phyloP scores from a whole-genome alignment of 2,113 vertebrate species.

The Chiloscyllium plagiosum region DNA sequence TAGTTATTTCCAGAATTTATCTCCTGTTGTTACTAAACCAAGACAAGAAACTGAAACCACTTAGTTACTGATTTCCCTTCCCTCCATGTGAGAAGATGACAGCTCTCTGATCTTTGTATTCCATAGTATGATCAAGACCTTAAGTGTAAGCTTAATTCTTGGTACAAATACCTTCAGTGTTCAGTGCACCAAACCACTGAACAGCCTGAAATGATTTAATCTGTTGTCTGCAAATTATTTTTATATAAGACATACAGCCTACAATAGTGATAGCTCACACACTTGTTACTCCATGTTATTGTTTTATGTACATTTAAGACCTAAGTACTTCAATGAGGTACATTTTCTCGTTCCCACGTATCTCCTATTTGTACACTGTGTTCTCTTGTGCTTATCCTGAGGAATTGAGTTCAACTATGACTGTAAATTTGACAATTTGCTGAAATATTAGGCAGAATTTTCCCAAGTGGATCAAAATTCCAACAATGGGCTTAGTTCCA shows the following conservation, averaged over 20 bases:
- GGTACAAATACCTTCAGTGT: not conserved
- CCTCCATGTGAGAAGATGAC: not conserved
- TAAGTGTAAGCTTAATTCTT: not conserved
- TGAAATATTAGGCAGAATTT: not conserved
- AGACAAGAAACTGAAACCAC: not conserved
- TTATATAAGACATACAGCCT: not conserved
- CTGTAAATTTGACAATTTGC: not conserved
- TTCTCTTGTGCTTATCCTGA: not conserved
- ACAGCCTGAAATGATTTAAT: not conserved
- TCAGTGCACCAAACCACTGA: too few relatives aligned
- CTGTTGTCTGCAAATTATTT: not conserved
- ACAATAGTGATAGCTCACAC: not conserved
- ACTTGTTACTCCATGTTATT: not conserved
- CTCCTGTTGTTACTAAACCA: not conserved
- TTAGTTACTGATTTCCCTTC: not conserved
- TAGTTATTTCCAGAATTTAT: not conserved
- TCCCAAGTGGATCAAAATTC: too few relatives aligned
- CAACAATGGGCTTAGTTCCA: not conserved
- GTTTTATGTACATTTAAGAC: not conserved
- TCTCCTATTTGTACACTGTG: not conserved
- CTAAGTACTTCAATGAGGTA: not conserved
- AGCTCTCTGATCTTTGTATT: not conserved
- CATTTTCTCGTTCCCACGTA: not conserved
- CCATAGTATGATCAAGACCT: not conserved
- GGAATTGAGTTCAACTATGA: not conserved